phyloP scores from a whole-genome alignment of 2,113 vertebrate species.

The Phylloscopus trochiloides region DNA sequence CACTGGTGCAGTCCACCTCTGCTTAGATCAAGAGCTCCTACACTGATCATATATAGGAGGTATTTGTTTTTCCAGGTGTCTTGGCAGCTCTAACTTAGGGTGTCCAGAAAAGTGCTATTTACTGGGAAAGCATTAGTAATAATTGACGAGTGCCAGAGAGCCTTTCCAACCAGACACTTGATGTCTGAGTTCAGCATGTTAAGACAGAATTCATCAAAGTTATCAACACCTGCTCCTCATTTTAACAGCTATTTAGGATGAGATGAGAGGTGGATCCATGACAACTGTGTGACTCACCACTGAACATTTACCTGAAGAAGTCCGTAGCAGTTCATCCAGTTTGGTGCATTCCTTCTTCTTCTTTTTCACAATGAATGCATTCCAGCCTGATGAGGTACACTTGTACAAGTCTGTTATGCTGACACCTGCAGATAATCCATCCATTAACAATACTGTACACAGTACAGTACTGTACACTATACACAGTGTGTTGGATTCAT shows the following conservation, averaged over 20 bases:
- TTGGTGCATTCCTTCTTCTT: slow-evolving; percentile 43
- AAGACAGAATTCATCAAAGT: neutral
- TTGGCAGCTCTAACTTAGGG: neutral
- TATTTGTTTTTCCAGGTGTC: neutral
- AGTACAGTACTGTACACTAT: neutral
- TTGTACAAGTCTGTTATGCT: neutral
- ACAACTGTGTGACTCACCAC: neutral
- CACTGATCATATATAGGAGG: neutral
- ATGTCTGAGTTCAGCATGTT: neutral
- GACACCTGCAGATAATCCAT: slow-evolving; percentile 33
- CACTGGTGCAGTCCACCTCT: neutral
- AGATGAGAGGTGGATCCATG: neutral
- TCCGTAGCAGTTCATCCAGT: slow-evolving; percentile 32
- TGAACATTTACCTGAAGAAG: slow-evolving; percentile 62
- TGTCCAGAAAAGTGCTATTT: neutral
- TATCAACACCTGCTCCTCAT: neutral
- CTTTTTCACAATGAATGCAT: neutral
- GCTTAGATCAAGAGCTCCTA: neutral
- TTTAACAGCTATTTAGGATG: neutral
- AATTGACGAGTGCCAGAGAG: neutral
- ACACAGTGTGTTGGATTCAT: neutral
- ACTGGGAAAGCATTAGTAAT: neutral
- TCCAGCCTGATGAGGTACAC: slow-evolving; percentile 49
- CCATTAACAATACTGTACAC: neutral
- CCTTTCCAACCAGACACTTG: neutral